Evolutionary conservation across 2,888 invertebrate species (phyloP), one percentile per base, ranked within the genome.

Genomic region (Pyrrhosoma nymphula): DNA sequence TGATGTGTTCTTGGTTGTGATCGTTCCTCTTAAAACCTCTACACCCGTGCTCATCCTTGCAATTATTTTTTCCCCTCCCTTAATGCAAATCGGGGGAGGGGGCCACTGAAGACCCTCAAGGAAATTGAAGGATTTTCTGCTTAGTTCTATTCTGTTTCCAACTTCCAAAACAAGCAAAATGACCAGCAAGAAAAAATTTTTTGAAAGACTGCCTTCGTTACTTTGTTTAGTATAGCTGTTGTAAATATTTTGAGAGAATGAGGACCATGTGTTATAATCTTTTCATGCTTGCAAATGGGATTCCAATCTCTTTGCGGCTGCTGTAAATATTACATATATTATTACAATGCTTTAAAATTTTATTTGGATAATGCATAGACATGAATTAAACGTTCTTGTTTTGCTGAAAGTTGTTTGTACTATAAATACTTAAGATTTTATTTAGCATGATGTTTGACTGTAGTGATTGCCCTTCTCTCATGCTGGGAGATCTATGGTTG

Each of bases 171-270:
- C 26, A 20, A 47, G 56, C 47, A 55, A 55, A 55, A 47, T n/a
- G 89, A 56, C n/a, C 47, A 56, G 89, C 14, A 55, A 20, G n/a
- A 16, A 18, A 60, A 88, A 89, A 16, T 23, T 26, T 47, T 88
- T 89, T 55, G 47, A 89, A 89, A 89, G 89, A 89, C 89, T 89
- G 89, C 35, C 89, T 89, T 89, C 47, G 26, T 89, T 89, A 89
- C 89, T 35, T 56, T 89, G 89, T 89, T 89, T 89, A 89, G 89
- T 55, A 89, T 47, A 56, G 55, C 56, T 47, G n/a, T 56, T 89
- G 89, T 89, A 89, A 89, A 89, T 89, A 89, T 89, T 89, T 89
- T 47, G 55, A 89, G 89, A 56, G 47, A 89, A 89, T 89, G 89
- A 89, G 89, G 55, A 89, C 55, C 56, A 56, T 89, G 56, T 89